phyloP scores from a whole-genome alignment of 2,888 invertebrate species.

The Brachynemurus nebulosus region DNA sequence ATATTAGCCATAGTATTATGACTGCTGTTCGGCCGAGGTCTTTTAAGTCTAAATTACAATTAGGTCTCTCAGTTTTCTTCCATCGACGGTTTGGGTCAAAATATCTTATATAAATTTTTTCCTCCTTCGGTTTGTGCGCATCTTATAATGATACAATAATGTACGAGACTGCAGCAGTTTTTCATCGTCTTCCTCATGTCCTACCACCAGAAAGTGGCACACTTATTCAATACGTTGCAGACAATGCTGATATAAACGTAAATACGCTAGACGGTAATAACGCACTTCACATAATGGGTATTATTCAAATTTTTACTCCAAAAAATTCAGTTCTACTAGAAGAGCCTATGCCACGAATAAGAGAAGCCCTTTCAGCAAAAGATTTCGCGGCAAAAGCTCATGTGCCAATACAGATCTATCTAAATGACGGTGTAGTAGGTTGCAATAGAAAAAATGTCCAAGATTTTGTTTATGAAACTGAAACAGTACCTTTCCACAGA shows the following conservation, averaged over 20 bases:
- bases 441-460: background rate
- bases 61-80: background rate
- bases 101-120: background rate
- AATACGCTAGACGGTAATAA: constrained; percentile 15
- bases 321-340: constrained; percentile 18
- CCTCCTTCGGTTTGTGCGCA: background rate
- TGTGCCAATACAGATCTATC: background rate
- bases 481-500: too few relatives aligned
- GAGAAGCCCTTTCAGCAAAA: background rate
- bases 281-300: constrained; percentile 23
- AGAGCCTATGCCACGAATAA: constrained; percentile 10
- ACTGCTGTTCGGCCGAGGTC: constrained; percentile 11
- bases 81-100: background rate
- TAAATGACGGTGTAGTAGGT: background rate
- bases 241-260: constrained; percentile 22
- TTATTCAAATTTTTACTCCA: constrained; percentile 20
- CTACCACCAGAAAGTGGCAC: constrained; percentile 7
- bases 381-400: background rate
- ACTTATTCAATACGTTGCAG: constrained; percentile 22
- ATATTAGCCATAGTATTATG: constrained; percentile 1
- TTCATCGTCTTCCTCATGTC: constrained; percentile 14
- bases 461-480: too few relatives aligned
- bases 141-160: background rate
- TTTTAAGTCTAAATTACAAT: constrained; percentile 2
- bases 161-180: background rate